phyloP scores from a whole-genome alignment of 2,797 vertebrate species.

The Melanotaenia boesemani region DNA sequence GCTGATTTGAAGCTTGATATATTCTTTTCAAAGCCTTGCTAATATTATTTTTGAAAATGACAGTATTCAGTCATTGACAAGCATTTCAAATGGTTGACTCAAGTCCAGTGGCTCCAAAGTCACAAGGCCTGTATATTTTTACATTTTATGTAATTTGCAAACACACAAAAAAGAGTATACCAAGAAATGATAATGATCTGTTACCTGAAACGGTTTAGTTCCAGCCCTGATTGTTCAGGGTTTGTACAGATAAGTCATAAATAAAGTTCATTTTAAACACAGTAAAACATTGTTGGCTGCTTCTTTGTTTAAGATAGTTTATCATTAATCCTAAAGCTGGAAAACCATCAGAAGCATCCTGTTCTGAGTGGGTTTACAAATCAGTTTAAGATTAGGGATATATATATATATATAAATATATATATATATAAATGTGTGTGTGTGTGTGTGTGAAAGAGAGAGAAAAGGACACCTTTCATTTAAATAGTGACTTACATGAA shows the following conservation, averaged over 20 bases:
- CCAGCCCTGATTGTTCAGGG: neutral
- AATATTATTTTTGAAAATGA: conserved; percentile 10
- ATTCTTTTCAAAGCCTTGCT: conserved; percentile 21
- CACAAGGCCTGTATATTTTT: neutral
- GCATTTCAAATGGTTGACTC: conserved; percentile 16
- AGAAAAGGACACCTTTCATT: no score
- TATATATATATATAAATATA: neutral
- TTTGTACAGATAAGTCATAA: no score
- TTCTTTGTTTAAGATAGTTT: neutral
- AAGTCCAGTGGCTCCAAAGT: neutral
- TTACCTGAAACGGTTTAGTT: conserved; percentile 1
- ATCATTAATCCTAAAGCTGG: neutral
- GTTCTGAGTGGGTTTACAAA: neutral
- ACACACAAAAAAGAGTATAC: neutral
- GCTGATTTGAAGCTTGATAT: conserved; percentile 43
- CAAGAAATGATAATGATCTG: neutral
- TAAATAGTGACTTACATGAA: no score
- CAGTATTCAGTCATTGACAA: conserved; percentile 31
- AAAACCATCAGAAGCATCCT: neutral
- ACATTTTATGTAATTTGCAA: conserved; percentile 1
- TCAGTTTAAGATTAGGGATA: neutral
- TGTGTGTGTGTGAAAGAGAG: neutral
- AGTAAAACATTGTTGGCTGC: neutral
- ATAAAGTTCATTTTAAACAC: neutral
- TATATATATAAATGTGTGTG: neutral